Conservation (phyloP, 2,888 invertebrate species). For the Sinodicranocentrus sp. region DNA sequence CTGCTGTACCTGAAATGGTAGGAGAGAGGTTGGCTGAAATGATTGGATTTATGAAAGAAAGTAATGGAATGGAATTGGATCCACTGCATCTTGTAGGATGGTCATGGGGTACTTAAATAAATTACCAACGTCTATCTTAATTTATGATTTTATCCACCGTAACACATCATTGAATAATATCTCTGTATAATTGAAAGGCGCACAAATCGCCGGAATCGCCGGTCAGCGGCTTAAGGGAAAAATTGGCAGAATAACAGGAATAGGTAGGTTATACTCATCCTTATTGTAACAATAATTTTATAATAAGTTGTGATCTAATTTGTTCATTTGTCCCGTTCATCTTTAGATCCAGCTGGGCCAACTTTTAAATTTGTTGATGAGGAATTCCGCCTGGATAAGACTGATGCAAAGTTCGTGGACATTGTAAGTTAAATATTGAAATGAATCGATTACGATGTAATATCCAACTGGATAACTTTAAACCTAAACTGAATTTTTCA, state of each 20-base stretch:
- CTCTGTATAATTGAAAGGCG: conserved; percentile 16
- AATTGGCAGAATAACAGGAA: conserved; percentile 74
- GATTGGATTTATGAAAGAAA: conserved; percentile 62
- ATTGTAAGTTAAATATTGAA: conserved; percentile 37
- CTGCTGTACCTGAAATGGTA: conserved; percentile 65
- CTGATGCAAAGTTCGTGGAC: conserved; percentile 68
- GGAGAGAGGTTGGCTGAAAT: conserved; percentile 68
- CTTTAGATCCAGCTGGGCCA: conserved; percentile 75
- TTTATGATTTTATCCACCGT: background rate
- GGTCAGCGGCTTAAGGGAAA: conserved; percentile 70
- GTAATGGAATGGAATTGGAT: conserved; percentile 60
- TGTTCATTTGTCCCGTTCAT: background rate
- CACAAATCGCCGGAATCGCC: conserved; percentile 73
- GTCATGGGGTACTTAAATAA: conserved; percentile 72
- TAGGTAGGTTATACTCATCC: conserved; percentile 6
- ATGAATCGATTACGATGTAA: too few species aligned
- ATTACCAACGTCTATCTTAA: too few species aligned
- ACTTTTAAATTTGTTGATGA: conserved; percentile 71
- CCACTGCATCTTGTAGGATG: conserved; percentile 73
- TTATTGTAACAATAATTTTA: too few species aligned
- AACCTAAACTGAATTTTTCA: background rate
- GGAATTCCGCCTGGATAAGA: conserved; percentile 71
- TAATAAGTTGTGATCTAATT: too few species aligned
- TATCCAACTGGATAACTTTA: background rate
- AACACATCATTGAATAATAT: too few species aligned